Base-by-base conservation (phyloP, 2,113 vertebrate species). In the Dicentrarchus labrax region DNA sequence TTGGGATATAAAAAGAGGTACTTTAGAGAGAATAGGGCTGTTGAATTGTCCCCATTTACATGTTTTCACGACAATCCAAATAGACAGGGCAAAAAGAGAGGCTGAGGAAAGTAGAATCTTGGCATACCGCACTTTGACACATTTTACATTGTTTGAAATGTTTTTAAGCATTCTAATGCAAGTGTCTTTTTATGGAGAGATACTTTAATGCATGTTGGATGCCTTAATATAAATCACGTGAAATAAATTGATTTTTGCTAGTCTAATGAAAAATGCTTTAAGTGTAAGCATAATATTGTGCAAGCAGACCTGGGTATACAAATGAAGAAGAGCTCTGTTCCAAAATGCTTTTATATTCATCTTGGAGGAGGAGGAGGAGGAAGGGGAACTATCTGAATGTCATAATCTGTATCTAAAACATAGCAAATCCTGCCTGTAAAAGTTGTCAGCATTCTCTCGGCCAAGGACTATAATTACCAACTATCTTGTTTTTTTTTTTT, bases 41-140 rank as follows among this genome's bases (percentile, higher is more conserved):
- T 87, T 86, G 61, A 93, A 79, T 81, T 84, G 72, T 87, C 78
- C 81, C 85, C 88, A 84, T 82, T 76, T 88, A 87, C 79, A 83
- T 85, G 76, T 88, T 93, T 85, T 94, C 93, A 95, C 72, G 95
- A 96, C 95, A 96, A 96, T 96, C 95, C 90, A 90, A 92, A 90
- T 72, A 87, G 84, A 91, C 86, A 87, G 86, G 83, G 89, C 89
- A 90, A 86, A 90, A 80, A 84, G 91, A 89, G 68, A 91, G 79
- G 77, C 85, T 84, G 85, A 89, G 89, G 84, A 89, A 77, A 82
- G 84, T 86, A 88, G 82, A 92, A 86, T 92, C 89, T 93, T 93
- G 91, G 93, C 92, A 92, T 94, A 93, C 92, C 84, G 95, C 95
- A 96, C 95, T 96, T 96, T 96, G 93, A 94, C 91, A 88, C 84